Percentiles rank a stretch among this genome's conserved stretches.
Conservation (phyloP, 2,797 vertebrate species). For the Lepilemur septentrionalis region DNA sequence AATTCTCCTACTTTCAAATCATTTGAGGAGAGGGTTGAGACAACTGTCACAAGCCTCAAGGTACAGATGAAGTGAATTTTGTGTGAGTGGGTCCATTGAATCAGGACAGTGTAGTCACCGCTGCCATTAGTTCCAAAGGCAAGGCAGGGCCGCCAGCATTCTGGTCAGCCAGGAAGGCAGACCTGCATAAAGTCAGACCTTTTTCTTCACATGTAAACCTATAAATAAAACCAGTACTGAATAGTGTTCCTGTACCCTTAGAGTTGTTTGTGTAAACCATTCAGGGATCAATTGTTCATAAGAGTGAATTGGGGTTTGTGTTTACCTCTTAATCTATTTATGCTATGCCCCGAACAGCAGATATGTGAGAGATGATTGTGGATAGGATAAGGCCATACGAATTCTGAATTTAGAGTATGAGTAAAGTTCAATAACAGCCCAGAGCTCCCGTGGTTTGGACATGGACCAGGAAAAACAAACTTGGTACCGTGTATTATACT, state of each 20-base stretch:
- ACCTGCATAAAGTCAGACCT: neutral
- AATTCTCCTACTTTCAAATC: slow-evolving; percentile 98
- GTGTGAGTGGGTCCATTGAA: neutral
- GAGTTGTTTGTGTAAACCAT: neutral
- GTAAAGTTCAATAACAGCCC: neutral
- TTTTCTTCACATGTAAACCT: neutral
- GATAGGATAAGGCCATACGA: neutral
- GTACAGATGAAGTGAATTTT: slow-evolving; percentile 83
- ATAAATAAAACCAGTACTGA: neutral
- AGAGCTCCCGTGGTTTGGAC: neutral
- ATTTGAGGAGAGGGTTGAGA: slow-evolving; percentile 98
- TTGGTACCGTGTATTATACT: no score
- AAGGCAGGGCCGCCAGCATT: neutral
- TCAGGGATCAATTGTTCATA: neutral
- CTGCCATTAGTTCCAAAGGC: neutral
- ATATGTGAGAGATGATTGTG: neutral
- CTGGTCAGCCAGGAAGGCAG: neutral
- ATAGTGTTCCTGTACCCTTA: neutral
- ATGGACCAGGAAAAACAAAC: neutral
- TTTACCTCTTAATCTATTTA: neutral
- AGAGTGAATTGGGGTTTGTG: neutral
- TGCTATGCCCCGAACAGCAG: neutral
- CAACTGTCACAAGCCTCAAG: slow-evolving; percentile 95
- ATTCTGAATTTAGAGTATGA: neutral
- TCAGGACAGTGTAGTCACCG: slow-evolving; percentile 22